Evolutionary conservation across 2,113 vertebrate genomes (phyloP).

Genomic region (Heterocephalus glaber): DNA sequence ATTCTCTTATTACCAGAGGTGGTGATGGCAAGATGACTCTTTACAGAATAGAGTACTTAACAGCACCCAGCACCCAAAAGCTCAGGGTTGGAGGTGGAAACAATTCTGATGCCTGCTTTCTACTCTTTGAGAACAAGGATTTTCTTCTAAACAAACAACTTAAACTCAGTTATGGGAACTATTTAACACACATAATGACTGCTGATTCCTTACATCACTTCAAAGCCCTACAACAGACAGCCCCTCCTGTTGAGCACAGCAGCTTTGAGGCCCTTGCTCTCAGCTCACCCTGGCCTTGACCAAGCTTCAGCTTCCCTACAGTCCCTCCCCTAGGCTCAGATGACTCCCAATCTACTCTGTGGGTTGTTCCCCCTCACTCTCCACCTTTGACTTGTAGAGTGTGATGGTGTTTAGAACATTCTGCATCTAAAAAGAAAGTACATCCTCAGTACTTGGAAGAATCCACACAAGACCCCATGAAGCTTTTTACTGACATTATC

Average conservation of each 20-base stretch:
- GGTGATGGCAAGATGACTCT: neutral
- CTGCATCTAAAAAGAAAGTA: neutral
- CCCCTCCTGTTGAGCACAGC: neutral
- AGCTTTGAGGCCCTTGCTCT: neutral
- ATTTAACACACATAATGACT: neutral
- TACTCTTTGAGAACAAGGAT: neutral
- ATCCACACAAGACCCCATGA: neutral
- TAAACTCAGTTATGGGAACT: neutral
- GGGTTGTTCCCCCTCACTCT: neutral
- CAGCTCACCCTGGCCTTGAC: neutral
- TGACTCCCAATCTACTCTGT: neutral
- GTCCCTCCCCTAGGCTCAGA: neutral
- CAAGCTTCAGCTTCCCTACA: neutral
- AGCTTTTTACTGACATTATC: neutral
- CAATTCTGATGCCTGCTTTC: neutral
- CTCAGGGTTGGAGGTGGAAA: neutral
- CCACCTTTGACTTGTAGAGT: neutral
- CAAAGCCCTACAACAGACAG: neutral
- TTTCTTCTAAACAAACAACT: neutral
- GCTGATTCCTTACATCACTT: neutral
- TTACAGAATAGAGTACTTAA: neutral
- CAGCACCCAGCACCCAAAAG: neutral
- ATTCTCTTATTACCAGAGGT: neutral
- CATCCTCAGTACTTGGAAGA: neutral
- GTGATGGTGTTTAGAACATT: neutral